Base-by-base conservation (phyloP, 2,888 invertebrate species). In the Diaperis boleti region DNA sequence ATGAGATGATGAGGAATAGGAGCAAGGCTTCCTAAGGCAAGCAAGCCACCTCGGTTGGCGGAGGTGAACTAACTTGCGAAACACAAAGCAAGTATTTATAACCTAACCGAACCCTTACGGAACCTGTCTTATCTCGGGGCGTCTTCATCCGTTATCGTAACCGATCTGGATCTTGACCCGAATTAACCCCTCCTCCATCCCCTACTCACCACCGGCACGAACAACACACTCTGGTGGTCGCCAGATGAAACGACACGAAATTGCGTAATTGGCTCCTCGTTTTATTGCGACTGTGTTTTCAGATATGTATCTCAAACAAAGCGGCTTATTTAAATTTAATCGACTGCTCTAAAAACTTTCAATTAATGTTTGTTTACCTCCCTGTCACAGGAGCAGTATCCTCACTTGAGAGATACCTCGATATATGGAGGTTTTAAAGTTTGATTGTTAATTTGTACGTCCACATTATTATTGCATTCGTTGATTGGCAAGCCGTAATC, bases 1-100 rank as follows among this genome's bases (percentile, higher is more conserved):
- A n/a, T 7, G 49, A 60, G 55, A 64, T 64, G 59, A 64, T 64
- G 60, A 41, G 60, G n/a, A n/a, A n/a, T n/a, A n/a, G n/a, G n/a
- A n/a, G n/a, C n/a, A 47, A 57, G 50, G 59, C 59, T 55, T 54
- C 55, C 55, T 45, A 54, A 37, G 64, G 54, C 49, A 10, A 55
- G 59, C 1, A 20, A 39, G 35, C 14, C n/a, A n/a, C n/a, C n/a
- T n/a, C n/a, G n/a, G n/a, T n/a, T n/a, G n/a, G n/a, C n/a, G n/a
- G 42, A 59, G 47, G 63, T 63, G 52, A 54, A 59, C 47, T 52
- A 52, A 54, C 63, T 56, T 39, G 42, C 44, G 52, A 60, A 54
- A 56, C 45, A 45, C 56, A 45, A 60, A 49, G 56, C 55, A 35
- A 57, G 52, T 52, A 62, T 62, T 62, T 62, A 62, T 52, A 62